phyloP scores from a whole-genome alignment of 2,888 invertebrate genomes.

The Platycheirus rosarum region DNA sequence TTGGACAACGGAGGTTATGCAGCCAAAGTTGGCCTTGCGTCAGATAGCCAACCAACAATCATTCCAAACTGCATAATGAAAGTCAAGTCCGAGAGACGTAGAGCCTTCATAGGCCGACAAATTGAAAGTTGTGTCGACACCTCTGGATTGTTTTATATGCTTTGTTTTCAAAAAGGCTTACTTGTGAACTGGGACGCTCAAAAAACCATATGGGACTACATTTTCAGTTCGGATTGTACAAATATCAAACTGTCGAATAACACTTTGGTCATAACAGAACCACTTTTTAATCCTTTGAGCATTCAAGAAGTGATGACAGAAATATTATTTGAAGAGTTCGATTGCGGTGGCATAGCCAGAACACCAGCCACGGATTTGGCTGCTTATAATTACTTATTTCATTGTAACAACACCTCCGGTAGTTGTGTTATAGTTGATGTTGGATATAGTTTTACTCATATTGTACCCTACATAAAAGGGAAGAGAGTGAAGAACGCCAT shows the following conservation, averaged over 20 bases:
- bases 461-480: conserved; percentile 94
- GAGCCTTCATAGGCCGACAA: conserved; percentile 96
- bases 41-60: conserved; percentile 86
- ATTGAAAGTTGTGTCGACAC: conserved; percentile 98
- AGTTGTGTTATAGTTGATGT: conserved; percentile 94
- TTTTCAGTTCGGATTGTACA: conserved; percentile 93
- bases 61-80: conserved; percentile 99
- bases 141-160: conserved; percentile 95
- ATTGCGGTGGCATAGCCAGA: conserved; percentile 91
- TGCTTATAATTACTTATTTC: conserved; percentile 85
- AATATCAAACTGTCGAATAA: conserved; percentile 90
- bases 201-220: conserved; percentile 97
- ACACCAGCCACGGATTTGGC: conserved; percentile 92
- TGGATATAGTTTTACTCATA: conserved; percentile 97
- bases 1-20: conserved; percentile 95
- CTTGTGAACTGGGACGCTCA: conserved; percentile 97
- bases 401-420: conserved; percentile 85
- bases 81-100: conserved; percentile 96
- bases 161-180: conserved; percentile 97
- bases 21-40: conserved; percentile 92
- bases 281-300: conserved; percentile 95
- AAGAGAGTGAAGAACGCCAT: conserved; percentile 88
- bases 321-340: conserved; percentile 98
- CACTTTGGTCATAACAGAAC: conserved; percentile 95
- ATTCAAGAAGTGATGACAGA: conserved; percentile 97